Evolutionary conservation across 2,888 invertebrate species (phyloP).

Genomic region (Ephialtes manifestator): DNA sequence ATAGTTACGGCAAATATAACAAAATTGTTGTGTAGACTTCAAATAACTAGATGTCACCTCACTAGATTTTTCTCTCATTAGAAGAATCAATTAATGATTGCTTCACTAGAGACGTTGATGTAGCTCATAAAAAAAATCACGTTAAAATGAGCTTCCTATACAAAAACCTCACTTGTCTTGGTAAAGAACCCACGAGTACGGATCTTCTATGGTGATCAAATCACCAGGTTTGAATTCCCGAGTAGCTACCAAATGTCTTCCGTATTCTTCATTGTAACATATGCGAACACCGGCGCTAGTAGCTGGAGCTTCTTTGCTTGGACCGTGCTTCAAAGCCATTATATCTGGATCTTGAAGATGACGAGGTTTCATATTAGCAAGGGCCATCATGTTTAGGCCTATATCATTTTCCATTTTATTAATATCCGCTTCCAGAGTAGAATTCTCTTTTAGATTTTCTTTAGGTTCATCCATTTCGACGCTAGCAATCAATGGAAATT

Average conservation of each 20-base stretch:
- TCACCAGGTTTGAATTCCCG: constrained; percentile 83
- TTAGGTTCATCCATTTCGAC: constrained; percentile 55
- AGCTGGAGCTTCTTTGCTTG: constrained; percentile 80
- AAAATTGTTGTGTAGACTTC: no score
- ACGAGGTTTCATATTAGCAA: constrained; percentile 70
- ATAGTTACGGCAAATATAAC: no score
- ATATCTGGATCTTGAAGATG: constrained; percentile 77
- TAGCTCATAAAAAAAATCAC: no score
- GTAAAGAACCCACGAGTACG: constrained; percentile 81
- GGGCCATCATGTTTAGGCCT: constrained; percentile 27
- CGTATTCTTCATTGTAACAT: constrained; percentile 80
- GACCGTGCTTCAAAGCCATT: constrained; percentile 76
- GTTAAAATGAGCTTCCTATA: not conserved
- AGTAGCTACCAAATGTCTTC: constrained; percentile 82
- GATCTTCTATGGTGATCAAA: constrained; percentile 81
- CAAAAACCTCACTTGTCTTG: constrained; percentile 79
- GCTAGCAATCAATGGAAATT: constrained; percentile 62
- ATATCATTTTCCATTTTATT: constrained; percentile 27
- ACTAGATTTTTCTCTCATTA: no score
- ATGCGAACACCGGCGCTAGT: constrained; percentile 80
- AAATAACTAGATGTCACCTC: no score
- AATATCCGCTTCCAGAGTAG: not conserved
- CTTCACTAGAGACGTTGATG: no score
- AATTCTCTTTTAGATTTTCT: constrained; percentile 40
- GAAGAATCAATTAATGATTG: no score